These are phyloP conservation scores for Brachyrhaphis roseni DNA, from an alignment of 2,797 vertebrate species.

Conservation along the genomic window DNA sequence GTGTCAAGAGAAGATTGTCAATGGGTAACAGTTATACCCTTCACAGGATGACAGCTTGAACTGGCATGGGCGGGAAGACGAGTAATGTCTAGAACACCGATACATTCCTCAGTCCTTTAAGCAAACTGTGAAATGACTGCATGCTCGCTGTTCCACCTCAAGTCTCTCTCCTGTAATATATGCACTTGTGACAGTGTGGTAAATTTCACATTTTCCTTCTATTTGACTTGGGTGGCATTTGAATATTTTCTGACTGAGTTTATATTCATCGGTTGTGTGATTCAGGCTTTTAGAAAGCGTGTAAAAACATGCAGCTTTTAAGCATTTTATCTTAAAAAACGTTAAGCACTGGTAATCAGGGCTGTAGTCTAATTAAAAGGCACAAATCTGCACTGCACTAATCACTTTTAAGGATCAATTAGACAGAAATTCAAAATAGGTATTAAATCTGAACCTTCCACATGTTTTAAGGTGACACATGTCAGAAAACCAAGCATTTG, in stretches of 20 bases:
- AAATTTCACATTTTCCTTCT: constrained; percentile 80
- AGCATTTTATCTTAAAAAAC: constrained; percentile 27
- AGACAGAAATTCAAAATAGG: neutral
- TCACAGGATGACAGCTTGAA: constrained; percentile 24
- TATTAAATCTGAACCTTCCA: neutral
- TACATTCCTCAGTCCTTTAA: constrained; percentile 80
- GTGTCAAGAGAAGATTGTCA: constrained; percentile 93
- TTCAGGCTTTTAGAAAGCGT: constrained; percentile 46
- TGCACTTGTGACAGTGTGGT: constrained; percentile 79
- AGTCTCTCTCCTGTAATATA: constrained; percentile 71
- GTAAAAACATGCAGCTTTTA: constrained; percentile 35
- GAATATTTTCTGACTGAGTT: constrained; percentile 56
- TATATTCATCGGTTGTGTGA: constrained; percentile 58
- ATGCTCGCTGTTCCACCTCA: constrained; percentile 56
- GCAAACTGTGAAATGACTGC: constrained; percentile 86
- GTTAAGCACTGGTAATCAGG: neutral
- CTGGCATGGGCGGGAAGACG: constrained; percentile 54
- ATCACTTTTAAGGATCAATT: neutral
- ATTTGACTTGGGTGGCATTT: constrained; percentile 57
- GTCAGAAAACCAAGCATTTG: neutral
- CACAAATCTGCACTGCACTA: neutral
- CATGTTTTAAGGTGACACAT: neutral
- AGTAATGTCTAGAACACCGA: constrained; percentile 60
- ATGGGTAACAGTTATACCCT: constrained; percentile 88
- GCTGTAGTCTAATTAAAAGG: neutral